Percentiles rank a stretch among this genome's conserved stretches.
These are phyloP conservation scores for Chrysocyon brachyurus DNA, from an alignment of 2,797 vertebrate genomes.

Conservation along the genomic window DNA sequence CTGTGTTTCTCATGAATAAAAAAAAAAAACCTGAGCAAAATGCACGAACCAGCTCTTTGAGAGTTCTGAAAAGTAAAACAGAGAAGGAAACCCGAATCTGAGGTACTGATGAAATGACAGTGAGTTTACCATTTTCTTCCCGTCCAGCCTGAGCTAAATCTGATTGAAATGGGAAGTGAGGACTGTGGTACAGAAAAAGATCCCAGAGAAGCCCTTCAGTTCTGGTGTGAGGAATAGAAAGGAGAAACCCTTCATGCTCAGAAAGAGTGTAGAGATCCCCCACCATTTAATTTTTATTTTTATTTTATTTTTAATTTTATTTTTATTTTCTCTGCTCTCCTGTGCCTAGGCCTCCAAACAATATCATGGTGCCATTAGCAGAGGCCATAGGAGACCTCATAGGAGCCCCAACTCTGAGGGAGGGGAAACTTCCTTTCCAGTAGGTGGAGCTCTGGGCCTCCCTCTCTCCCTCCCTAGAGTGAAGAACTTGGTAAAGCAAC, in stretches of 20 bases:
- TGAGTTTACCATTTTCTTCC: neutral
- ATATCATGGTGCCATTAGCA: neutral
- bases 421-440: neutral
- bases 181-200: neutral
- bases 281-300: neutral
- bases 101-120: neutral
- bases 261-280: neutral
- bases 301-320: neutral
- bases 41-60: neutral
- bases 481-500: neutral
- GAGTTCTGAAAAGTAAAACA: neutral
- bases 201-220: neutral
- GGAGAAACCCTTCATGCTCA: neutral
- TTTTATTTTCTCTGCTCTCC: neutral
- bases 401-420: neutral
- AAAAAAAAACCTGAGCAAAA: neutral
- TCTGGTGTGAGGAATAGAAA: neutral
- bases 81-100: neutral
- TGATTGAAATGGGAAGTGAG: neutral
- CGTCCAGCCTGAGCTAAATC: neutral
- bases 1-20: too few species aligned
- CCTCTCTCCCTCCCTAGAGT: neutral
- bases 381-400: neutral
- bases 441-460: neutral
- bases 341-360: neutral